phyloP scores from a whole-genome alignment of 2,888 invertebrate species.

The Eucera pruinosa region DNA sequence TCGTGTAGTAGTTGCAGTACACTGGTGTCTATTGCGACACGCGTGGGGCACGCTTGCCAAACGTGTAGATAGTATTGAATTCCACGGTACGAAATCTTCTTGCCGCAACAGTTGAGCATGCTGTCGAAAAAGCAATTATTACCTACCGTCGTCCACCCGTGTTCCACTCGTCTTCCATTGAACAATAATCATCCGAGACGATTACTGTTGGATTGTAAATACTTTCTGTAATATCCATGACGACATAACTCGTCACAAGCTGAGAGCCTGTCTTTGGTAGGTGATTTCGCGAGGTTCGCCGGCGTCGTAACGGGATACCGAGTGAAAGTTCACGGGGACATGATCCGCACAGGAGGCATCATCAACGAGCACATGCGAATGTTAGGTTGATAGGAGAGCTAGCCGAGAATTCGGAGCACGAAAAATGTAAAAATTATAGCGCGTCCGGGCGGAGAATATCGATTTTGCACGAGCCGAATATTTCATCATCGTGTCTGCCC shows the following conservation, averaged over 20 bases:
- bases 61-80: slow-evolving; percentile 14
- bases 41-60: slow-evolving; percentile 43
- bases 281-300: background rate
- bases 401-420: slow-evolving; percentile 40
- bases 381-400: slow-evolving; percentile 4
- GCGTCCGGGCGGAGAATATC: slow-evolving; percentile 21
- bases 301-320: slow-evolving; percentile 29
- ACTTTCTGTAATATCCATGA: background rate
- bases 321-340: slow-evolving; percentile 41
- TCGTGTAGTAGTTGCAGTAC: slow-evolving; percentile 22
- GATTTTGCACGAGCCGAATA: slow-evolving; percentile 23
- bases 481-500: slow-evolving; percentile 25
- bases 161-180: background rate
- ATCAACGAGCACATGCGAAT: background rate
- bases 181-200: background rate
- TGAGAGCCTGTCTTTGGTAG: too few relatives aligned
- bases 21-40: slow-evolving; percentile 55
- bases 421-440: slow-evolving; percentile 41
- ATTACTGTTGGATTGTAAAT: background rate
- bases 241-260: background rate
- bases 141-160: background rate
- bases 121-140: background rate
- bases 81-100: slow-evolving; percentile 25
- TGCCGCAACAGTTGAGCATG: background rate
- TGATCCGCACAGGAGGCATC: slow-evolving; percentile 12